phyloP scores from a whole-genome alignment of 2,888 invertebrate species.

The Osedax fenrisi region DNA sequence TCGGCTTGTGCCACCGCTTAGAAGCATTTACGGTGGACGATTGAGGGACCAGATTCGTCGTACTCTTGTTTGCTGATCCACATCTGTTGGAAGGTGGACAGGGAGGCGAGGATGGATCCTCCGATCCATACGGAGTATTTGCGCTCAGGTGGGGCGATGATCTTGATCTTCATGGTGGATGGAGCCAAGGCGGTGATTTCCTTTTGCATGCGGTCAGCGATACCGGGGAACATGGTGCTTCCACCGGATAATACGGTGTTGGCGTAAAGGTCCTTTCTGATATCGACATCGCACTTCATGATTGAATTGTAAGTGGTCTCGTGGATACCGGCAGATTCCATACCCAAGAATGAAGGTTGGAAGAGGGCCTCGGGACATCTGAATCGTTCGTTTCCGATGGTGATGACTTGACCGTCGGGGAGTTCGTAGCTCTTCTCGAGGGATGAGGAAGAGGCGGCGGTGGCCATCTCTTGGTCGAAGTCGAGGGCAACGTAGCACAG shows the following conservation, averaged over 20 bases:
- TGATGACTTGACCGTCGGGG: slow-evolving; percentile 45
- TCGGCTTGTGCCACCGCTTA: too few relatives aligned
- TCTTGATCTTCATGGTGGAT: slow-evolving; percentile 59
- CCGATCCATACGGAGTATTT: slow-evolving; percentile 98
- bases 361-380: slow-evolving; percentile 46
- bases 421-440: slow-evolving; percentile 71
- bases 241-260: slow-evolving; percentile 73
- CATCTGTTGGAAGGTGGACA: slow-evolving; percentile 81
- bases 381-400: slow-evolving; percentile 46
- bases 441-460: slow-evolving; percentile 75
- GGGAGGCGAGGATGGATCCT: slow-evolving; percentile 83
- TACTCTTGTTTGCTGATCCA: slow-evolving; percentile 95
- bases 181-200: slow-evolving; percentile 76
- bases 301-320: slow-evolving; percentile 45
- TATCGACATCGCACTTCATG: slow-evolving; percentile 49
- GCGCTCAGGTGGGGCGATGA: slow-evolving; percentile 83
- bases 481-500: slow-evolving; percentile 82
- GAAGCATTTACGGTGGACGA: slow-evolving; percentile 93
- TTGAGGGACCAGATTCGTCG: slow-evolving; percentile 86
- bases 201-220: slow-evolving; percentile 93
- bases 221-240: slow-evolving; percentile 91
- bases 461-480: slow-evolving; percentile 89
- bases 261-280: slow-evolving; percentile 52
- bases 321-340: slow-evolving; percentile 42
- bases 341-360: slow-evolving; percentile 48